These are phyloP conservation scores for Malurus splendens DNA, from an alignment of 2,797 vertebrate genomes.

Conservation along the genomic window DNA sequence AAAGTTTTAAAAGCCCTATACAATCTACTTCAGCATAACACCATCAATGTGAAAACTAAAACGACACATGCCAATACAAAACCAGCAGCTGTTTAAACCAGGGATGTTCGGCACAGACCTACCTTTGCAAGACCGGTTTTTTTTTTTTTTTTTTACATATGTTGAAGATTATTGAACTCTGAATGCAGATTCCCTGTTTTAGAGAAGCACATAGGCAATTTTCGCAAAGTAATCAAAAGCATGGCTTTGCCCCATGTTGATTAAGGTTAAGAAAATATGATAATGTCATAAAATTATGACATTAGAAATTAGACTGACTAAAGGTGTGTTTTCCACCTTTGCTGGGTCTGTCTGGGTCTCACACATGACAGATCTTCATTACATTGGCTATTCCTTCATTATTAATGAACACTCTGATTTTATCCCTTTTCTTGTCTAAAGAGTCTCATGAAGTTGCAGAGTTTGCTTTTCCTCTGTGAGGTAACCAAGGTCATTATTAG, in stretches of 20 bases:
- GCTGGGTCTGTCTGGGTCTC: background rate
- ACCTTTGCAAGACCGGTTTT: background rate
- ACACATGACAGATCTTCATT: background rate
- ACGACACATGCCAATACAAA: background rate
- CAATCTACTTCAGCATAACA: background rate
- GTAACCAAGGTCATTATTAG: background rate
- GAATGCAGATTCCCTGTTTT: background rate
- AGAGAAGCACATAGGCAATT: background rate
- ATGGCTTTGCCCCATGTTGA: background rate
- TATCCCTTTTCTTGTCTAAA: background rate
- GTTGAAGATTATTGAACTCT: background rate
- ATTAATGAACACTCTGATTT: background rate
- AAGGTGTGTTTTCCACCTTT: background rate
- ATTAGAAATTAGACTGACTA: background rate
- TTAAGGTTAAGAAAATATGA: background rate
- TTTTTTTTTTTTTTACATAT: background rate
- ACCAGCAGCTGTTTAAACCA: background rate
- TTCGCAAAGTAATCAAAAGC: background rate
- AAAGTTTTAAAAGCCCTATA: background rate
- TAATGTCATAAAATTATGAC: background rate
- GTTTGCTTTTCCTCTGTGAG: background rate
- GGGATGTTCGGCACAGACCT: background rate
- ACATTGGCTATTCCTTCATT: background rate
- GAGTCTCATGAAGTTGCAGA: background rate
- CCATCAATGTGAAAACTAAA: background rate